Conservation (phyloP, 2,888 invertebrate species). For the Tetragonula carbonaria region DNA sequence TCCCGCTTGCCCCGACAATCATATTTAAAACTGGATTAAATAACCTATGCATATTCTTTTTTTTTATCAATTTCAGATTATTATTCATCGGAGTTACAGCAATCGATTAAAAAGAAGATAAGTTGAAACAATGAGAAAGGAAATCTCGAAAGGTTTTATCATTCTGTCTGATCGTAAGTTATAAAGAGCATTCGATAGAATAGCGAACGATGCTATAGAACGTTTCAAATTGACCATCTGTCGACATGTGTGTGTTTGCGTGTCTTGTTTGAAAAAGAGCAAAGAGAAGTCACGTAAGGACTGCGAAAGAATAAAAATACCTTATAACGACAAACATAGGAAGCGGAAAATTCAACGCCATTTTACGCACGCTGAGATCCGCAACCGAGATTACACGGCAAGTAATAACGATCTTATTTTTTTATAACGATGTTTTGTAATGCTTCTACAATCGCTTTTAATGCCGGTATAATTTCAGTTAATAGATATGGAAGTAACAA, state of each 20-base stretch:
- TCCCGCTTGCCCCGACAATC: neutral
- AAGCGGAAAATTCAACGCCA: constrained; percentile 32
- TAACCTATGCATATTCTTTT: no score
- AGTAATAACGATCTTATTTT: constrained; percentile 15
- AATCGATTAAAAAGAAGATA: neutral
- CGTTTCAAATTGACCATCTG: constrained; percentile 74
- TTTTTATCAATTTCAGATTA: neutral
- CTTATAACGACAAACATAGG: constrained; percentile 21
- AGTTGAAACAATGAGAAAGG: neutral
- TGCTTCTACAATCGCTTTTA: neutral
- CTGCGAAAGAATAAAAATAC: constrained; percentile 5
- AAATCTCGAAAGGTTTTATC: neutral
- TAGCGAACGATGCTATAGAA: constrained; percentile 57
- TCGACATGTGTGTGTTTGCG: constrained; percentile 76
- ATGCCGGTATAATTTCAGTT: neutral
- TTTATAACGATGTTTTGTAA: constrained; percentile 22
- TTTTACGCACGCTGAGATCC: constrained; percentile 23
- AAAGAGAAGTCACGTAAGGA: constrained; percentile 43
- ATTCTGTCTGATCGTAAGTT: neutral
- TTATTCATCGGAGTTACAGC: neutral
- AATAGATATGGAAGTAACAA: neutral
- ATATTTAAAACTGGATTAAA: neutral
- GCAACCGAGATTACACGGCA: constrained; percentile 2
- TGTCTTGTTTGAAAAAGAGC: constrained; percentile 63
- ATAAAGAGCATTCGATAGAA: constrained; percentile 18